phyloP scores from a whole-genome alignment of 2,888 invertebrate species.

The Psococerastis gibbosa region DNA sequence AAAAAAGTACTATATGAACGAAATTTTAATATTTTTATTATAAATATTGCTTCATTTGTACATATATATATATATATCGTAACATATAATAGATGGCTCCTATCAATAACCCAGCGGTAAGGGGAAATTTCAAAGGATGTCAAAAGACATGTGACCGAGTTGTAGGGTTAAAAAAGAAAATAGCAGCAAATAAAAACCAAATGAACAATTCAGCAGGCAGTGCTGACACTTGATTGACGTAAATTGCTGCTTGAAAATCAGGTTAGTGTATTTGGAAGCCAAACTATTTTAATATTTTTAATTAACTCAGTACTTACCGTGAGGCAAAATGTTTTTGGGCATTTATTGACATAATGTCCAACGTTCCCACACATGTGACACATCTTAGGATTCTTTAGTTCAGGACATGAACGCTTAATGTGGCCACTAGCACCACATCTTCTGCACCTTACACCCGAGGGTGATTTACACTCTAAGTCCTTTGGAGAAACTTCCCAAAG shows the following conservation, averaged over 20 bases:
- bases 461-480: neutral
- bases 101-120: no score
- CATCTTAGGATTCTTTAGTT: no score
- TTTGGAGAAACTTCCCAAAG: neutral
- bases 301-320: slow-evolving; percentile 4
- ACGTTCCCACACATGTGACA: slow-evolving; percentile 2
- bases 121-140: no score
- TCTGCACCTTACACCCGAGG: neutral
- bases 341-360: neutral
- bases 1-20: no score
- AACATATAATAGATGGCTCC: no score
- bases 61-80: no score
- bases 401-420: neutral
- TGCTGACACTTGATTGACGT: no score
- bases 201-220: no score
- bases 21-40: neutral
- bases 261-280: neutral
- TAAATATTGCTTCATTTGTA: no score
- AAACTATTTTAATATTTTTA: neutral
- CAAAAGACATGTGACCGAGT: no score
- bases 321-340: slow-evolving; percentile 1
- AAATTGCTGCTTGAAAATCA: neutral
- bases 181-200: no score
- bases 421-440: slow-evolving; percentile 1
- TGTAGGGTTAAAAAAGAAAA: no score